Evolutionary conservation across 2,113 vertebrate species (phyloP), one percentile per base, ranked within the genome.

Genomic region (Atlantisia rogersi): DNA sequence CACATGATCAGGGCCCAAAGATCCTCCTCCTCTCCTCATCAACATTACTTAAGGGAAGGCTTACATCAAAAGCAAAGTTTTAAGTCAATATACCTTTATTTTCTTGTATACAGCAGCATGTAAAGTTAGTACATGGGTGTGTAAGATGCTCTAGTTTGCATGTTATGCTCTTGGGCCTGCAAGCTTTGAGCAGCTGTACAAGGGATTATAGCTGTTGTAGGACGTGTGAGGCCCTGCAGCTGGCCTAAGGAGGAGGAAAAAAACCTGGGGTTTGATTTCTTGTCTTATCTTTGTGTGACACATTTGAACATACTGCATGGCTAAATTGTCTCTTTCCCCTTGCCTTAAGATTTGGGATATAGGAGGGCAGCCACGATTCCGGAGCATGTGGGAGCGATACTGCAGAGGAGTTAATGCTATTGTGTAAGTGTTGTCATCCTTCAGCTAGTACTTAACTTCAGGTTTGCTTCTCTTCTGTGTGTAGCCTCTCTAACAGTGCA

Each of bases 331-430:
- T 95, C 67, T 83, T 80, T 88, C 74, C 35, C 84, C 39, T 97
- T 91, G 26, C 44, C 82, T 96, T 32, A 96, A 99, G 99, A 99
- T 99, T 81, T 99, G 99, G 99, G 99, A 99, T 98, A 99, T 99
- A 96, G 99, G 99, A 88, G 99, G 99, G 93, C 99, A 99, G 75
- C 99, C 99, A n/a, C 98, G 99, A 81, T 99, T 99, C 98, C 98
- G 99, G 95, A 99, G 99, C 98, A 99, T 99, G 99, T 99, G 99
- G 99, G 99, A 99, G 86, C 98, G 99, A 68, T 99, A 99, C 88
- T 99, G 99, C 97, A 97, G 99, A 97, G 99, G 99, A 82, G 99
- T 99, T 89, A 99, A 99, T 77, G 99, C 99, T 73, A 99, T 99
- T 91, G 99, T 99, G 99, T 99, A 98, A 99, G 99, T 98, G 59